Evolutionary conservation across 2,888 invertebrate species (phyloP).

Genomic region (Harmothoe impar): DNA sequence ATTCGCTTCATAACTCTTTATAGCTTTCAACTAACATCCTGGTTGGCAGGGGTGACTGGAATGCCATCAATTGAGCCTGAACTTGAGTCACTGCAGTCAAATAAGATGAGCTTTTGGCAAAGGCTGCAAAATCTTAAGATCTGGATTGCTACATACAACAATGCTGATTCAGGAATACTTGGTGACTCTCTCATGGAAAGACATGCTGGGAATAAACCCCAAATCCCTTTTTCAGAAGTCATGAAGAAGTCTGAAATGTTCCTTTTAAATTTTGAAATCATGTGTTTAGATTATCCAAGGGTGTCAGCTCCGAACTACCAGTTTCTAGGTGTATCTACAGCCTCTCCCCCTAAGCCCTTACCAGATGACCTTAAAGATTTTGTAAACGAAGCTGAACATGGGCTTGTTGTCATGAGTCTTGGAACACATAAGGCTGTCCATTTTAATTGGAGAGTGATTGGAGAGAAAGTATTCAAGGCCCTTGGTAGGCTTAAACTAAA

Average conservation of each 20-base stretch:
- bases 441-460: too few species aligned
- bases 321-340: not conserved
- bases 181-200: not conserved
- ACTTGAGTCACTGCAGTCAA: not conserved
- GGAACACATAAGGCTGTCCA: not conserved
- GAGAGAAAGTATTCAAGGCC: not conserved
- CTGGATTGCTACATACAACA: not conserved
- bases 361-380: not conserved
- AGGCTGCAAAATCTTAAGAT: slow-evolving; percentile 10
- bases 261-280: slow-evolving; percentile 7
- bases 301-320: not conserved
- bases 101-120: slow-evolving; percentile 41
- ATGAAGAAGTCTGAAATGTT: slow-evolving; percentile 39
- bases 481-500: not conserved
- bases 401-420: not conserved
- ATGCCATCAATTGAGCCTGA: slow-evolving; percentile 55
- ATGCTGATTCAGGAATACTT: not conserved
- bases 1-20: too few species aligned
- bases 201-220: slow-evolving; percentile 20
- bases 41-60: slow-evolving; percentile 49
- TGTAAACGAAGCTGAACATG: not conserved
- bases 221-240: slow-evolving; percentile 15
- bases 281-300: slow-evolving; percentile 50
- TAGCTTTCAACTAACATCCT: not conserved
- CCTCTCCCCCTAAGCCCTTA: not conserved